These are phyloP conservation scores for Rotaria macrura DNA, from an alignment of 2,888 invertebrate genomes.

Conservation along the genomic window DNA sequence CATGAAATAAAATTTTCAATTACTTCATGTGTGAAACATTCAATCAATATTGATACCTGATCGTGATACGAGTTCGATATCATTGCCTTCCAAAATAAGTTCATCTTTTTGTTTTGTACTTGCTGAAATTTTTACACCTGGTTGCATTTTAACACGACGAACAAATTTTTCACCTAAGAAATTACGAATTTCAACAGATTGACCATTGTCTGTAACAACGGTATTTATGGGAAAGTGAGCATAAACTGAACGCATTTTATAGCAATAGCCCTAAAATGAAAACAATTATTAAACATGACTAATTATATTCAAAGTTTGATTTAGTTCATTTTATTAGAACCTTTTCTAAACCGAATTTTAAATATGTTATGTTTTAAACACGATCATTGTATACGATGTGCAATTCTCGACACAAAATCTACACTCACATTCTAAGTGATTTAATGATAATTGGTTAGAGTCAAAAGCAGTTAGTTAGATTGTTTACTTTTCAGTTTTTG, in stretches of 20 bases:
- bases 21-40: no score
- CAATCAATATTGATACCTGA: slow-evolving; percentile 57
- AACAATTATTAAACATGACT: not conserved
- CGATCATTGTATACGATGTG: no score
- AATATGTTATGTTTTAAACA: no score
- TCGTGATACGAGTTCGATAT: slow-evolving; percentile 88
- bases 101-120: slow-evolving; percentile 93
- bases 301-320: no score
- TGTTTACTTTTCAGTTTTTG: no score
- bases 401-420: no score
- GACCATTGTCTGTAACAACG: slow-evolving; percentile 72
- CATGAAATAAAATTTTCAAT: slow-evolving; percentile 35
- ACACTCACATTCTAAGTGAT: no score
- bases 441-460: no score
- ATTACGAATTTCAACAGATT: slow-evolving; percentile 82
- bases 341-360: no score
- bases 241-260: slow-evolving; percentile 98
- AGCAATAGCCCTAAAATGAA: slow-evolving; percentile 71
- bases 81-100: slow-evolving; percentile 85
- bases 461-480: no score
- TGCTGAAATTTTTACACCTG: slow-evolving; percentile 70
- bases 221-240: slow-evolving; percentile 97
- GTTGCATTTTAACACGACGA: slow-evolving; percentile 75
- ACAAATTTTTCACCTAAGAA: slow-evolving; percentile 98
- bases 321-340: no score